phyloP scores from a whole-genome alignment of 2,888 invertebrate species.

The Plagodis dolabraria region DNA sequence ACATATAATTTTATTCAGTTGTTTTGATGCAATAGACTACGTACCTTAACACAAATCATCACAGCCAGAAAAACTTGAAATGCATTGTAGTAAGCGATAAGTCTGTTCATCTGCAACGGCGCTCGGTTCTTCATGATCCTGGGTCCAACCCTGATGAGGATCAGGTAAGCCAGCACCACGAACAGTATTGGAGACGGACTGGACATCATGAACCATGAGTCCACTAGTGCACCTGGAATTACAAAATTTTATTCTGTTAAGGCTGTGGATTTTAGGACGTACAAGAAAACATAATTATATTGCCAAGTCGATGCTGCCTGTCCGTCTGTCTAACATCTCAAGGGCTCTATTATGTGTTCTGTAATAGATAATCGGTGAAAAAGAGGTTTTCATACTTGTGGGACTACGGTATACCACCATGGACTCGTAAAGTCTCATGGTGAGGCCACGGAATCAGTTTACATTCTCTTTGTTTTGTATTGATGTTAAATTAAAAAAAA shows the following conservation, averaged over 20 bases:
- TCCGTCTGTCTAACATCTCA: too few species aligned
- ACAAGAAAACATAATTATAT: too few species aligned
- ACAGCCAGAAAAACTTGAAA: constrained; percentile 93
- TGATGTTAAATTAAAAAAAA: too few species aligned
- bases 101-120: constrained; percentile 88
- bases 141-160: constrained; percentile 90
- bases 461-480: too few species aligned
- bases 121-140: constrained; percentile 89
- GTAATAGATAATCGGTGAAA: too few species aligned
- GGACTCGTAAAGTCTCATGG: too few species aligned
- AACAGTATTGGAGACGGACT: constrained; percentile 88
- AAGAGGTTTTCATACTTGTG: too few species aligned
- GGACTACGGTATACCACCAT: too few species aligned
- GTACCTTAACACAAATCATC: constrained; percentile 73
- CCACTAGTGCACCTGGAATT: constrained; percentile 88
- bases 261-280: neutral
- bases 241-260: neutral
- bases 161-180: constrained; percentile 87
- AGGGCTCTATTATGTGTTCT: too few species aligned
- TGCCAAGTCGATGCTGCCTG: too few species aligned
- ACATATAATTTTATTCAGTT: too few species aligned
- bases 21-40: neutral
- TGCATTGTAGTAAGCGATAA: constrained; percentile 93
- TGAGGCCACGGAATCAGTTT: too few species aligned
- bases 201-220: constrained; percentile 92